A percentile compares a stretch with the other conserved stretches of the same genome.
Conservation (phyloP, 1,140 invertebrate genomes). For the Nebria ingens region DNA sequence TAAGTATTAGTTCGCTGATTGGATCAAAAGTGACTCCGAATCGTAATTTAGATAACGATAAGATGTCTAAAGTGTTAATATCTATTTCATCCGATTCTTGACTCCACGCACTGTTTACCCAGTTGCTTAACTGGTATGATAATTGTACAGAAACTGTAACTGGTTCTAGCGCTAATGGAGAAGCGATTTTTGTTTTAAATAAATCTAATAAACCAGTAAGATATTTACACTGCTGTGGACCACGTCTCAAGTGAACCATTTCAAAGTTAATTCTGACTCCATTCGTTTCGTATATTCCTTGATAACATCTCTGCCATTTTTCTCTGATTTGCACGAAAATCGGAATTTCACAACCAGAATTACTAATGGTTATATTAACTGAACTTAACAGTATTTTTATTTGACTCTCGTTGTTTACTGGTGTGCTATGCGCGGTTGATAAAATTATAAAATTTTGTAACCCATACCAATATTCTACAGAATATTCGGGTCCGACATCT, state of each 20-base stretch:
- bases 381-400: slow-evolving; percentile 81
- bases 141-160: slow-evolving; percentile 69
- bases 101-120: slow-evolving; percentile 53
- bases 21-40: slow-evolving; percentile 80
- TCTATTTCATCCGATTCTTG: slow-evolving; percentile 65
- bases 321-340: slow-evolving; percentile 80
- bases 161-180: slow-evolving; percentile 47
- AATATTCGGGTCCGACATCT: slow-evolving; percentile 39
- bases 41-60: slow-evolving; percentile 50
- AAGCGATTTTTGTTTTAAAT: slow-evolving; percentile 69
- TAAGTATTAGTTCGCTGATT: slow-evolving; percentile 62
- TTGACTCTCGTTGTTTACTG: slow-evolving; percentile 64
- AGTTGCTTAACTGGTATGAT: slow-evolving; percentile 69
- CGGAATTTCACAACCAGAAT: slow-evolving; percentile 70
- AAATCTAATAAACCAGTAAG: slow-evolving; percentile 65
- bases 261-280: slow-evolving; percentile 71
- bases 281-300: slow-evolving; percentile 64
- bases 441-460: slow-evolving; percentile 75
- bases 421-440: slow-evolving; percentile 43
- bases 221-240: slow-evolving; percentile 73
- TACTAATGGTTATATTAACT: slow-evolving; percentile 69
- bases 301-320: slow-evolving; percentile 69
- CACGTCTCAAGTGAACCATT: slow-evolving; percentile 75
- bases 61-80: slow-evolving; percentile 47
- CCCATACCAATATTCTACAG: slow-evolving; percentile 59